phyloP scores from a whole-genome alignment of 1,140 invertebrate species.

The Ceratitis capitata region DNA sequence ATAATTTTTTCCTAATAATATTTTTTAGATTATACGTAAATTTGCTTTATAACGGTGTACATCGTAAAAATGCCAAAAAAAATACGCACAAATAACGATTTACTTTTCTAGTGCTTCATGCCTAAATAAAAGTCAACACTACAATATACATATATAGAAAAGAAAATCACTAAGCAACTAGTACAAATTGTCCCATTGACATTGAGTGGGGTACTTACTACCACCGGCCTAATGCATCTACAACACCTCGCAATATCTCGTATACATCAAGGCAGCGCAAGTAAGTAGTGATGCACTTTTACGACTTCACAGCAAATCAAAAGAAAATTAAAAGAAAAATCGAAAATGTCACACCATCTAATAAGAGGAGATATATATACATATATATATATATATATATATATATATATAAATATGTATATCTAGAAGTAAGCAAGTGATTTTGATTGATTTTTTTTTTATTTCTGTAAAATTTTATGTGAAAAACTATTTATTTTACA shows the following conservation, averaged over 20 bases:
- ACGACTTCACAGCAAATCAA: constrained; percentile 30
- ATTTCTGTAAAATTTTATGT: neutral
- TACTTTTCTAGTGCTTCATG: neutral
- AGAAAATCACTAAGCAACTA: neutral
- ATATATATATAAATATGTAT: neutral
- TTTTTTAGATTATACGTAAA: neutral
- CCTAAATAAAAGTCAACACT: neutral
- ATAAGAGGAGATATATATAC: neutral
- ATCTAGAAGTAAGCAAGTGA: no score
- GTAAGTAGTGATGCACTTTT: constrained; percentile 7
- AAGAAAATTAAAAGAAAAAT: no score
- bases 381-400: neutral
- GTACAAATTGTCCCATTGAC: constrained; percentile 14
- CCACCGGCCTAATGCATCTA: neutral
- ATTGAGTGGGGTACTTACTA: neutral
- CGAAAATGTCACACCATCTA: constrained; percentile 10
- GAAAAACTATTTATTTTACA: neutral
- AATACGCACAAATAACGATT: neutral
- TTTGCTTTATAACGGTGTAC: neutral
- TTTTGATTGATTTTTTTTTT: neutral
- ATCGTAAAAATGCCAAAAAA: neutral
- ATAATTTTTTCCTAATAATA: no score
- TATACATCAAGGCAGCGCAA: neutral
- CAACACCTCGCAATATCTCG: no score
- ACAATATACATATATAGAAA: no score